Conservation (phyloP, 2,888 invertebrate genomes). For the Phalangium opilio region DNA sequence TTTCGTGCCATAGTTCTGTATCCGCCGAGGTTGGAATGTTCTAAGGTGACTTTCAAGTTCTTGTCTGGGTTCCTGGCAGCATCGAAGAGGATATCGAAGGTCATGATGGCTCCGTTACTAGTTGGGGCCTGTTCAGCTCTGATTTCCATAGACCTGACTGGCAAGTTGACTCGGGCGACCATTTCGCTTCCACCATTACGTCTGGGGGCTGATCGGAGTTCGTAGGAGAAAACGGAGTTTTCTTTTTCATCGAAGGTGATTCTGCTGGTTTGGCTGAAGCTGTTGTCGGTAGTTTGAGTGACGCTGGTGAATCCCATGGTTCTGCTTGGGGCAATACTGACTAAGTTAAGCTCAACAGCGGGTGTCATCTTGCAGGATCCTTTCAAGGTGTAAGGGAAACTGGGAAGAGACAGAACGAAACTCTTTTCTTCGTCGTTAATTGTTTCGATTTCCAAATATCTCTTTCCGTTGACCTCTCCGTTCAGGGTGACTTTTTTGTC, state of each 20-base stretch:
- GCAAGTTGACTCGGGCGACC: slow-evolving; percentile 12
- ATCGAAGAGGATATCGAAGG: slow-evolving; percentile 16
- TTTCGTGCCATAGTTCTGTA: slow-evolving; percentile 7
- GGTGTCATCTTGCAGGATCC: slow-evolving; percentile 4
- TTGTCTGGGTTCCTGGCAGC: slow-evolving; percentile 12
- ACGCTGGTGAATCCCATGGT: slow-evolving; percentile 9
- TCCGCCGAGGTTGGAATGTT: slow-evolving; percentile 10
- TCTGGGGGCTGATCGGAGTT: slow-evolving; percentile 8
- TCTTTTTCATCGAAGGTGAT: slow-evolving; percentile 14
- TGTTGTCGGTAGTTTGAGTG: slow-evolving; percentile 4
- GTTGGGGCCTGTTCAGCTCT: slow-evolving; percentile 10
- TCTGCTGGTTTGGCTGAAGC: slow-evolving; percentile 9
- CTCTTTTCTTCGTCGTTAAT: background rate
- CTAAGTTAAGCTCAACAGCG: slow-evolving; percentile 9
- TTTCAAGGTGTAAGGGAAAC: slow-evolving; percentile 8
- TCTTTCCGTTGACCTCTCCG: background rate
- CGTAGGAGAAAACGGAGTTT: slow-evolving; percentile 11
- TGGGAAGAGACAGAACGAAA: slow-evolving; percentile 8
- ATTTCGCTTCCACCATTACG: slow-evolving; percentile 9
- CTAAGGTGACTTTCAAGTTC: slow-evolving; percentile 9
- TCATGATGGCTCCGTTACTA: slow-evolving; percentile 5
- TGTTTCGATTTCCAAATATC: too few species aligned
- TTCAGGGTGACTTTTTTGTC: background rate
- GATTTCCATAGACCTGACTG: slow-evolving; percentile 12
- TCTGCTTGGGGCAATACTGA: slow-evolving; percentile 6